phyloP scores from a whole-genome alignment of 2,113 vertebrate genomes.

The Phodopus roborovskii region DNA sequence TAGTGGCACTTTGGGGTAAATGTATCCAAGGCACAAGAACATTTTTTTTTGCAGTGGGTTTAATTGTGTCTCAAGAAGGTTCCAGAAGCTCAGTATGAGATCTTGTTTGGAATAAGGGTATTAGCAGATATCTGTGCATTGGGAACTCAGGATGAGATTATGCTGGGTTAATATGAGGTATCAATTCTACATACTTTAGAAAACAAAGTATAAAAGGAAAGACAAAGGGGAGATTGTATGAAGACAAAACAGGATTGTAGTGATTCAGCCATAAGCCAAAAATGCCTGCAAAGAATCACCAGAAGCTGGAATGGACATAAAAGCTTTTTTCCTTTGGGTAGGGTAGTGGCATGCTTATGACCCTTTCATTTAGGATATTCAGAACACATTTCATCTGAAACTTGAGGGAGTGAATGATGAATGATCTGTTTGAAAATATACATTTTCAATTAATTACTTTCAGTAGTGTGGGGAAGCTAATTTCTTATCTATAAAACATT shows the following conservation, averaged over 20 bases:
- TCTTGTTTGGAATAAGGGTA: neutral
- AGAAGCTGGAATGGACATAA: neutral
- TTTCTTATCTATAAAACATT: neutral
- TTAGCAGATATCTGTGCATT: neutral
- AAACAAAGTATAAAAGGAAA: neutral
- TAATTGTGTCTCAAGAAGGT: neutral
- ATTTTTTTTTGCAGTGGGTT: neutral
- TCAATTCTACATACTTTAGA: neutral
- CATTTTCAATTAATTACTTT: neutral
- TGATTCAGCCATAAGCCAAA: neutral
- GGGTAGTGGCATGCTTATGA: fast-evolving
- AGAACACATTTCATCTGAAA: neutral
- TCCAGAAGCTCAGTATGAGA: neutral
- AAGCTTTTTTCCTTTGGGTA: neutral
- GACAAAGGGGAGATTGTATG: neutral
- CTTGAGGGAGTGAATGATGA: neutral
- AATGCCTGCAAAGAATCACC: fast-evolving
- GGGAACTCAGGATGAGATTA: neutral
- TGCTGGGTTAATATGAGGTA: neutral
- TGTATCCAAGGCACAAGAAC: neutral
- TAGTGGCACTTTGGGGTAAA: neutral
- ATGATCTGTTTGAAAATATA: neutral
- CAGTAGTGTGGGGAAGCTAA: neutral
- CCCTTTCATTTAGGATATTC: neutral
- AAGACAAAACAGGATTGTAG: neutral